These are phyloP conservation scores for Andrena praecox DNA, from an alignment of 2,888 invertebrate genomes.

Conservation along the genomic window DNA sequence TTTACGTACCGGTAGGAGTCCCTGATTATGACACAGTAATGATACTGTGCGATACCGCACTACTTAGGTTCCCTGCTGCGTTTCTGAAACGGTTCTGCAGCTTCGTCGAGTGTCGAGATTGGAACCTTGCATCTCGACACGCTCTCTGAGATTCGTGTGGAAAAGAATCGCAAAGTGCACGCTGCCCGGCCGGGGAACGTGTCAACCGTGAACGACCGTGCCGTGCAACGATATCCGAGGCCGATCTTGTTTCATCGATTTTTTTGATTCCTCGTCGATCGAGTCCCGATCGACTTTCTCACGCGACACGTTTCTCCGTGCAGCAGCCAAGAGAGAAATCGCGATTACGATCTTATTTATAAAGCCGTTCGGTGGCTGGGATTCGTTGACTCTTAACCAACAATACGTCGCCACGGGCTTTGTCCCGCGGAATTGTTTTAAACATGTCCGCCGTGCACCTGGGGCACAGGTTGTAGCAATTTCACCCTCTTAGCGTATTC, in stretches of 20 bases:
- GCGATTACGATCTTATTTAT: slow-evolving; percentile 43
- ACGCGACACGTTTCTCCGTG: slow-evolving; percentile 32
- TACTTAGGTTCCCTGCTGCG: no score
- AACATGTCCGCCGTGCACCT: neutral
- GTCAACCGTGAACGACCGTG: slow-evolving; percentile 31
- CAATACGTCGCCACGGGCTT: slow-evolving; percentile 17
- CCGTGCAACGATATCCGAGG: slow-evolving; percentile 34
- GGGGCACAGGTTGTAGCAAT: neutral
- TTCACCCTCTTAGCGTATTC: slow-evolving; percentile 10
- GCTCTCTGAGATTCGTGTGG: slow-evolving; percentile 1
- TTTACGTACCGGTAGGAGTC: no score
- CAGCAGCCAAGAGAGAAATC: slow-evolving; percentile 33
- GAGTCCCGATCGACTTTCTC: slow-evolving; percentile 49
- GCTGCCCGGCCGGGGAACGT: slow-evolving; percentile 2
- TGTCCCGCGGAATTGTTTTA: neutral
- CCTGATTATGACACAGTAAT: no score
- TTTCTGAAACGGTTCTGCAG: neutral
- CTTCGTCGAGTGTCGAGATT: neutral
- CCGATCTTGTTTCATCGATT: slow-evolving; percentile 50
- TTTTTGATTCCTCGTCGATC: slow-evolving; percentile 39
- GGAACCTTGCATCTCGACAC: slow-evolving; percentile 4
- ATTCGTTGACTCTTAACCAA: slow-evolving; percentile 25
- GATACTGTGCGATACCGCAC: no score
- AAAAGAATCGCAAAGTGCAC: slow-evolving; percentile 22
- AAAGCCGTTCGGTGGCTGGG: slow-evolving; percentile 18